These are phyloP conservation scores for Ichneumon xanthorius DNA, from an alignment of 2,888 invertebrate genomes.

Conservation along the genomic window DNA sequence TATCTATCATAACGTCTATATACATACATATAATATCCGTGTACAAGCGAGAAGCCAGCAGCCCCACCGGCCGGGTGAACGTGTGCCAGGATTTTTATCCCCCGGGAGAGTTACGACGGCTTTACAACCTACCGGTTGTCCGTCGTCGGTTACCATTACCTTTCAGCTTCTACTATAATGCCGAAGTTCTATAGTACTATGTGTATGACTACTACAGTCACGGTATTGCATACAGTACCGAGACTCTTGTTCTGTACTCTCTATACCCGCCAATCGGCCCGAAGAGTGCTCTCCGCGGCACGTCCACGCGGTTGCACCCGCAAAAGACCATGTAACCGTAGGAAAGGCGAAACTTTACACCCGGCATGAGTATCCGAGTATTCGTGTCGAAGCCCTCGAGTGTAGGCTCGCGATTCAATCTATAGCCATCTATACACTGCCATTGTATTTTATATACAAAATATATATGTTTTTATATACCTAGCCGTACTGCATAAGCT, in stretches of 20 bases:
- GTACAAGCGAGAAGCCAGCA: conserved; percentile 28
- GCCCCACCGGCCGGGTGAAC: conserved; percentile 69
- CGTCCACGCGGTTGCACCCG: not conserved
- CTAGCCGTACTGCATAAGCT: not conserved
- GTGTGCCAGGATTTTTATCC: conserved; percentile 78
- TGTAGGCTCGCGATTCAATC: not conserved
- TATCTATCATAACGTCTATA: conserved; percentile 7
- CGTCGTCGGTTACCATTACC: conserved; percentile 48
- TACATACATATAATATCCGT: conserved; percentile 18
- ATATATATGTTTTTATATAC: not conserved
- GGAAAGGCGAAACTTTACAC: conserved; percentile 53
- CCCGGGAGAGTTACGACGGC: conserved; percentile 54
- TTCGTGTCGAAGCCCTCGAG: conserved; percentile 46
- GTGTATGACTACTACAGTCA: not conserved
- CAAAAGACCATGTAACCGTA: conserved; percentile 19
- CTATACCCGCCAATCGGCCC: conserved; percentile 10
- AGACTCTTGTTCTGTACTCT: conserved; percentile 9
- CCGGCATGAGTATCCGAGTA: conserved; percentile 44
- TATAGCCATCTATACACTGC: not conserved
- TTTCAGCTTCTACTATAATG: conserved; percentile 8
- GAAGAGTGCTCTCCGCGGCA: conserved; percentile 24
- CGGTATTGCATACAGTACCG: not conserved
- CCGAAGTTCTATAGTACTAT: not conserved
- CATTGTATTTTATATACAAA: conserved; percentile 2
- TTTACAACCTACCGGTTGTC: conserved; percentile 54